Base-by-base conservation (phyloP, 2,113 vertebrate species). In the Centropristis striata region DNA sequence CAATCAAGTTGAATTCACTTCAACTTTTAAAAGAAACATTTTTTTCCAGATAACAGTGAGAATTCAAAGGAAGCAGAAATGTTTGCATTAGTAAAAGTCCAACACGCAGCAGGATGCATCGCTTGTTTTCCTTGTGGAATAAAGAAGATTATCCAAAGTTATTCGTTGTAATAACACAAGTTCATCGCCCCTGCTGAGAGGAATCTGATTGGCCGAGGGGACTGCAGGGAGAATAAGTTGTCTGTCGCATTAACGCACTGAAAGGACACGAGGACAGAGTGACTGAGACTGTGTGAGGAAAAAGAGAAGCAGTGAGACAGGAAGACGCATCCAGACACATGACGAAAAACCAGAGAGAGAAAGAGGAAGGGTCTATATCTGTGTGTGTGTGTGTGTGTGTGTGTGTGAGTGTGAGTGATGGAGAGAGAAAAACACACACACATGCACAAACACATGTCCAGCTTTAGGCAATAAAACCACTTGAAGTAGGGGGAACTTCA, bases 301-400 rank as follows among this genome's bases (percentile, higher is more conserved):
- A 81, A 84, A 53, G 49, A 75, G 72, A 80, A 80, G 76, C 27
- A 55, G 32, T 14, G 12, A 42, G 10, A 54, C 54, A 32, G 74
- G 70, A 84, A 75, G 65, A 57, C 16, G 0, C 5, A 60, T 13
- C 18, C 27, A 47, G 55, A 84, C 28, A 71, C 47, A 70, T 20
- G 71, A 65, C 39, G 68, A 0, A 27, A n/a, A 75, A 39, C 16
- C 14, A 64, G 14, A 54, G 28, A 16, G 13, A 47, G 42, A 69
- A 59, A 78, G 57, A 80, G 76, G 78, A 68, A 72, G 77, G 18
- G 51, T 65, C 7, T 51, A 0, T 53, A 6, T 46, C 12, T 25
- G 67, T 50, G 41, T 42, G 50, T 71, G 47, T 16, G 37, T 10
- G 47, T 59, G 36, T 53, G 28, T 28, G 74, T 28, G 32, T 60